Conservation (phyloP, 1,140 invertebrate species). For the Batillaria attramentaria region DNA sequence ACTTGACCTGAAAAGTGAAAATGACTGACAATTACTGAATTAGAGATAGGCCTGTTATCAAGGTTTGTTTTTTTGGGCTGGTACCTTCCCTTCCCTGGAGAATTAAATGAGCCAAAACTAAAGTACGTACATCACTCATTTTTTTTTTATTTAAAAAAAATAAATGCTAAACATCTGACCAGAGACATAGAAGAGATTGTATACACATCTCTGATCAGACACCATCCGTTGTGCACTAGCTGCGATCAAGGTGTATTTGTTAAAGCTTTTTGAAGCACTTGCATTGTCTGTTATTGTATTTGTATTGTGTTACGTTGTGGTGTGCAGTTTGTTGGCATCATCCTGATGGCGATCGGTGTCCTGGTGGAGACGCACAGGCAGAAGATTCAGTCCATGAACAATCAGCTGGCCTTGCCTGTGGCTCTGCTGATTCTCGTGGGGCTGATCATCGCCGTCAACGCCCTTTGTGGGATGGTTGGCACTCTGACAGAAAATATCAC, state of each 20-base stretch:
- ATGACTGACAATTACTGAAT: too few species aligned
- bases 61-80: too few species aligned
- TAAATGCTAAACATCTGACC: neutral
- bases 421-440: constrained; percentile 57
- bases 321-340: constrained; percentile 57
- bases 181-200: neutral
- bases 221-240: neutral
- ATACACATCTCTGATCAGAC: neutral
- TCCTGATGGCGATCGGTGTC: constrained; percentile 48
- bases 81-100: too few species aligned
- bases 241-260: neutral
- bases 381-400: constrained; percentile 50
- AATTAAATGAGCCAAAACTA: too few species aligned
- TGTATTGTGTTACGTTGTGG: neutral
- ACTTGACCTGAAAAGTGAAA: too few species aligned
- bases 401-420: constrained; percentile 52
- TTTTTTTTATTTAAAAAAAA: too few species aligned
- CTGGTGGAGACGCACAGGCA: constrained; percentile 50
- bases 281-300: neutral
- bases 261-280: neutral
- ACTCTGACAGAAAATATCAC: constrained; percentile 52
- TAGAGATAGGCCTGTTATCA: too few species aligned
- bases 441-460: constrained; percentile 53
- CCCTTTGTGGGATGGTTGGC: constrained; percentile 55
- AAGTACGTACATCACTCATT: too few species aligned